Evolutionary conservation across 92 coral and sea anemone genomes (phyloP).

Genomic region (Muricea muricata): DNA sequence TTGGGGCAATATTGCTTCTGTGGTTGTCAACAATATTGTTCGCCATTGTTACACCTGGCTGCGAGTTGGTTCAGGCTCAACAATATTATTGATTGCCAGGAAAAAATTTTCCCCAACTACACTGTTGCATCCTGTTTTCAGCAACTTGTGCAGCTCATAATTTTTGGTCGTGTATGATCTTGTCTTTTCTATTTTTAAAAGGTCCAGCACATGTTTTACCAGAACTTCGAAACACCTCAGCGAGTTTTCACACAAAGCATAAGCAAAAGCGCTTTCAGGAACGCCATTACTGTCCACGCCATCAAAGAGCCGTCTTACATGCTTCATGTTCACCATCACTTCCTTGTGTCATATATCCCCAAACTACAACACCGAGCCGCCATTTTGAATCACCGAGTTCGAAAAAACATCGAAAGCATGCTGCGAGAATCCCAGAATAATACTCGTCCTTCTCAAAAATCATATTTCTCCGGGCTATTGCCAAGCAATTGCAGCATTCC

Average conservation of each 20-base stretch:
- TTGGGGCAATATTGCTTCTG: too few species aligned
- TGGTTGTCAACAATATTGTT: too few species aligned
- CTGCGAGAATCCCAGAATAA: neutral
- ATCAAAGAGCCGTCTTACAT: constrained; percentile 81
- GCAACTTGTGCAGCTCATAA: too few species aligned
- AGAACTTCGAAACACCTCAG: constrained; percentile 75
- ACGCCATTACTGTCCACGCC: constrained; percentile 96
- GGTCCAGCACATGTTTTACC: constrained; percentile 95
- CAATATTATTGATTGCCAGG: too few species aligned
- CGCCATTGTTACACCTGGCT: too few species aligned
- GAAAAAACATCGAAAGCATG: neutral
- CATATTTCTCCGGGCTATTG: constrained; percentile 11
- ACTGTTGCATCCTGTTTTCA: too few species aligned
- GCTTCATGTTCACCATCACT: constrained; percentile 89
- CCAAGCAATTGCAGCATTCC: constrained; percentile 20
- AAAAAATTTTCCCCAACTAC: too few species aligned
- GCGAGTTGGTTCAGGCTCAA: too few species aligned
- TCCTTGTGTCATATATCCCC: constrained; percentile 77
- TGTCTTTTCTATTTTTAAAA: constrained; percentile 7
- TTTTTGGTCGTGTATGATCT: neutral
- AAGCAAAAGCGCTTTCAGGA: constrained; percentile 85
- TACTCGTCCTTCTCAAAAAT: neutral
- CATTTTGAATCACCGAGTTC: constrained; percentile 35
- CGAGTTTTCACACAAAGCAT: constrained; percentile 82
- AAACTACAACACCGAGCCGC: constrained; percentile 82